phyloP scores from a whole-genome alignment of 2,797 vertebrate species.

The Adelosebastes latens region DNA sequence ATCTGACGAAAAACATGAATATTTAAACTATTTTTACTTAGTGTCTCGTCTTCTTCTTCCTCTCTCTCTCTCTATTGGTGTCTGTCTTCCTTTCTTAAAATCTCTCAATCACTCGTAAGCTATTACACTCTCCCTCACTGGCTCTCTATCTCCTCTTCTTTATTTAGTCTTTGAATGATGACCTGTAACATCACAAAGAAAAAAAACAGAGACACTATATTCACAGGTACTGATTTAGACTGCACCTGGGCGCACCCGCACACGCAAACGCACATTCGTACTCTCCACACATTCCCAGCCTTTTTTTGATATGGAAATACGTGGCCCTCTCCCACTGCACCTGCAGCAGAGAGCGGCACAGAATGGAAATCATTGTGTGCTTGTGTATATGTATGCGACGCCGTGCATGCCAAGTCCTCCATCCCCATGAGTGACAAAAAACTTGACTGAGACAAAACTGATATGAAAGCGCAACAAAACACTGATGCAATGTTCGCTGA shows the following conservation, averaged over 20 bases:
- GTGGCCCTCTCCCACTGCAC: conserved; percentile 27
- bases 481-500: conserved; percentile 21
- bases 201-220: conserved; percentile 24
- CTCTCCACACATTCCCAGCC: not conserved
- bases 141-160: not conserved
- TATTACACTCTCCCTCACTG: not conserved
- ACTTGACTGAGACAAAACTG: conserved; percentile 45
- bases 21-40: conserved; percentile 58
- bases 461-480: conserved; percentile 42
- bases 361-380: conserved; percentile 27
- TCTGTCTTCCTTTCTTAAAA: conserved; percentile 10
- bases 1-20: conserved; percentile 60
- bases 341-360: conserved; percentile 39
- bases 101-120: not conserved
- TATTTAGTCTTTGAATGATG: conserved; percentile 30
- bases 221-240: conserved; percentile 44
- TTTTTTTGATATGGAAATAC: conserved; percentile 48
- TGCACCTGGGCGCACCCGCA: conserved; percentile 4
- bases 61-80: not conserved
- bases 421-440: conserved; percentile 17
- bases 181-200: conserved; percentile 37
- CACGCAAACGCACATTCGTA: not conserved
- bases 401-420: not conserved
- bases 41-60: conserved; percentile 8
- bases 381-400: not conserved